phyloP scores from a whole-genome alignment of 2,888 invertebrate species.

The Ryuthela nishihirai region DNA sequence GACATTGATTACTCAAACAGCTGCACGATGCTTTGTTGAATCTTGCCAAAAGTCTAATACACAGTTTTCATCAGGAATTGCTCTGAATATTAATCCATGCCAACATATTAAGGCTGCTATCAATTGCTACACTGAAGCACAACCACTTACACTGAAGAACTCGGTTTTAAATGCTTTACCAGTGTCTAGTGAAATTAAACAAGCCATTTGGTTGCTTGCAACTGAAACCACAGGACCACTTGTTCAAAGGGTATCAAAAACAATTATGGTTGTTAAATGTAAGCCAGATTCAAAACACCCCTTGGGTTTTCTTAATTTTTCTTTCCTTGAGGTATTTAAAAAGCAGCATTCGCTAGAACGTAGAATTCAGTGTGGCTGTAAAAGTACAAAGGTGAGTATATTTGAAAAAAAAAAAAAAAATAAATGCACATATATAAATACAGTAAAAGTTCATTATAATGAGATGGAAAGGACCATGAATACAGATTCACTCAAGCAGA shows the following conservation, averaged over 20 bases:
- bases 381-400: conserved; percentile 56
- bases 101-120: conserved; percentile 64
- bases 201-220: conserved; percentile 60
- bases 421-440: no score
- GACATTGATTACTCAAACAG: conserved; percentile 51
- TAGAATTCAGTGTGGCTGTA: conserved; percentile 60
- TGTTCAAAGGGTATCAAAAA: conserved; percentile 66
- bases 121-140: conserved; percentile 60
- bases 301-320: conserved; percentile 66
- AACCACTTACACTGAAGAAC: conserved; percentile 60
- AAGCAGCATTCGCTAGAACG: conserved; percentile 52
- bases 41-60: conserved; percentile 51
- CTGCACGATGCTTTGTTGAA: conserved; percentile 59
- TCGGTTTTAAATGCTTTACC: conserved; percentile 60
- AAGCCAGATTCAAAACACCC: conserved; percentile 64
- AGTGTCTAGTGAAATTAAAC: conserved; percentile 60
- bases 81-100: conserved; percentile 52
- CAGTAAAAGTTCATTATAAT: no score
- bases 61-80: conserved; percentile 19
- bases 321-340: conserved; percentile 54
- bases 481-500: not conserved
- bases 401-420: no score
- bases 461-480: not conserved
- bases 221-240: conserved; percentile 61
- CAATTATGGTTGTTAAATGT: conserved; percentile 67